Percentiles rank a stretch among this genome's conserved stretches.
phyloP scores from a whole-genome alignment of 2,113 vertebrate genomes.

The Cinclus mexicanus region DNA sequence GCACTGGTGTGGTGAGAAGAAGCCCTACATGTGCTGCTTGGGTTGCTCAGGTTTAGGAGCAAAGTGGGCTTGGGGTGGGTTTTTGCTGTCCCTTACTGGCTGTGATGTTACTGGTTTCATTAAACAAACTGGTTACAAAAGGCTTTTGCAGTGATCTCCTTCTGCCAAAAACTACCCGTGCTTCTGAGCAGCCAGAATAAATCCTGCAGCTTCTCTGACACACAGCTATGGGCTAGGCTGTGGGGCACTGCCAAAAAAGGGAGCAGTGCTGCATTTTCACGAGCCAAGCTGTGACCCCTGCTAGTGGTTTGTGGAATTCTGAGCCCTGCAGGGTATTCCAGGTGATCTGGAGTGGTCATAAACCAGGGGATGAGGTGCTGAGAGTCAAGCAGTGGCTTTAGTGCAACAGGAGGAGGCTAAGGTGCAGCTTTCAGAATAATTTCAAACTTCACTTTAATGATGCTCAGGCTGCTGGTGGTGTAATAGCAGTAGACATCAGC shows the following conservation, averaged over 20 bases:
- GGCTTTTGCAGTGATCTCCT: background rate
- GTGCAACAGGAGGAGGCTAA: background rate
- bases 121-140: background rate
- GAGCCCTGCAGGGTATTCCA: background rate
- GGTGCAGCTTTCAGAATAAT: background rate
- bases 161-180: background rate
- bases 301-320: background rate
- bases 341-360: background rate
- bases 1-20: background rate
- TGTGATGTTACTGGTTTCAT: background rate
- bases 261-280: background rate
- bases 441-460: background rate
- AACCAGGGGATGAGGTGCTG: background rate
- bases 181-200: background rate
- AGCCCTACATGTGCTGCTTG: background rate
- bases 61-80: background rate
- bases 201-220: background rate
- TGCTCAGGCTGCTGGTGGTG: background rate
- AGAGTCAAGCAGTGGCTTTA: background rate
- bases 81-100: background rate
- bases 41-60: background rate
- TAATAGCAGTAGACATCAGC: background rate
- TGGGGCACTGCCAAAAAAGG: background rate
- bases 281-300: background rate
- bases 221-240: fast-evolving